phyloP scores from a whole-genome alignment of 2,888 invertebrate species.

The Tipula vernalis region DNA sequence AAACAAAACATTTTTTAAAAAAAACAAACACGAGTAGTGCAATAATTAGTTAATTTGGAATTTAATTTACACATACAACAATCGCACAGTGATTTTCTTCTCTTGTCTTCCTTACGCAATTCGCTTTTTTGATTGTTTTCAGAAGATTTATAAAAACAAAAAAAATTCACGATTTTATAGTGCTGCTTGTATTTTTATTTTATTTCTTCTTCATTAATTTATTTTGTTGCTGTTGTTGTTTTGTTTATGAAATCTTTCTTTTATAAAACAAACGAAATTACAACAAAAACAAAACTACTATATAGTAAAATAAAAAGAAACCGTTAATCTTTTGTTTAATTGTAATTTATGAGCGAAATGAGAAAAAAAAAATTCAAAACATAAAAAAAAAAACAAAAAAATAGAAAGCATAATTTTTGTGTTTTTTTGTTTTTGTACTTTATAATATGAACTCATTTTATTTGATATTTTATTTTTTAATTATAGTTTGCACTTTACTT shows the following conservation, averaged over 20 bases:
- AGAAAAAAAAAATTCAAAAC: neutral
- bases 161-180: neutral
- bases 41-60: neutral
- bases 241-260: neutral
- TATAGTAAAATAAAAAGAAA: neutral
- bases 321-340: constrained; percentile 4
- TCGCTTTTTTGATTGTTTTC: neutral
- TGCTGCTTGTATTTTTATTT: neutral
- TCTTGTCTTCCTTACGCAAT: neutral
- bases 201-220: neutral
- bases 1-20: neutral
- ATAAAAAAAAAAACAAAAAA: neutral
- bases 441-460: neutral
- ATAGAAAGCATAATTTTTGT: neutral
- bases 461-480: neutral
- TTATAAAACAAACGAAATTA: neutral
- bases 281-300: neutral
- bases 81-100: neutral
- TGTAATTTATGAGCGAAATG: neutral
- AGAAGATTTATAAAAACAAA: neutral
- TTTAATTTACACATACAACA: neutral
- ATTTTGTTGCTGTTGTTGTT: neutral
- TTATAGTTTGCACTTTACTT: neutral
- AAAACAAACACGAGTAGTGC: neutral
- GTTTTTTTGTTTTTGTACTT: neutral